A percentile compares a stretch with the other conserved stretches of the same genome.
These are phyloP conservation scores for Conus canariensis DNA, from an alignment of 2,888 invertebrate species.

Conservation along the genomic window DNA sequence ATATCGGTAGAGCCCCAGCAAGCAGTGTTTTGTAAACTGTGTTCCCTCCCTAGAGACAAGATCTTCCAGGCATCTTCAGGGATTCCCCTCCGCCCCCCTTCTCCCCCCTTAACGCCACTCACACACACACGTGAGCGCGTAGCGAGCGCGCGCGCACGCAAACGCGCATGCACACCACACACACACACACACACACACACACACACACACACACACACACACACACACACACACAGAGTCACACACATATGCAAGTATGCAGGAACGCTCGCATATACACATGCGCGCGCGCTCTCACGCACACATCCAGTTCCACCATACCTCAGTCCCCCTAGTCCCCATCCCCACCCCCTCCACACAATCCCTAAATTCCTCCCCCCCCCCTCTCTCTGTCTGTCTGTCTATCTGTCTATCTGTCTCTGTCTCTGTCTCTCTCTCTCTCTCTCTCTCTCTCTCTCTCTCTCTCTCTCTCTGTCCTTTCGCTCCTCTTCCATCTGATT, in stretches of 20 bases:
- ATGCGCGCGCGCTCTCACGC: no score
- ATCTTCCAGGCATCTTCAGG: no score
- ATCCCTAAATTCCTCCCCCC: not conserved
- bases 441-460: not conserved
- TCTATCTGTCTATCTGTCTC: not conserved
- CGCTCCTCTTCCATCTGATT: not conserved
- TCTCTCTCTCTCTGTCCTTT: not conserved
- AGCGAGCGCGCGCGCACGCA: not conserved
- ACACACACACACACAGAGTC: conserved; percentile 1
- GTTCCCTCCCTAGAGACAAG: no score
- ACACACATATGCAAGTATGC: not conserved
- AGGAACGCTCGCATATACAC: not conserved
- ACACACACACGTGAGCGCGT: no score
- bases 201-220: conserved; percentile 10
- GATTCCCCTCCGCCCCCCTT: no score
- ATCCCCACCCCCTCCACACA: no score
- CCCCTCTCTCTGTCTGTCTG: not conserved
- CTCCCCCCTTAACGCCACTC: no score
- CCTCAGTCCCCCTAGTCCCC: no score
- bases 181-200: not conserved
- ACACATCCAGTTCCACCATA: no score
- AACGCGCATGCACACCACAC: not conserved
- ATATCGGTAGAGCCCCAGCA: no score
- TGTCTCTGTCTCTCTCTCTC: not conserved
- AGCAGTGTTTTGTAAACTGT: no score